A percentile compares a stretch with the other conserved stretches of the same genome.
These are phyloP conservation scores for Lutjanus erythropterus DNA, from an alignment of 2,113 vertebrate genomes.

Conservation along the genomic window DNA sequence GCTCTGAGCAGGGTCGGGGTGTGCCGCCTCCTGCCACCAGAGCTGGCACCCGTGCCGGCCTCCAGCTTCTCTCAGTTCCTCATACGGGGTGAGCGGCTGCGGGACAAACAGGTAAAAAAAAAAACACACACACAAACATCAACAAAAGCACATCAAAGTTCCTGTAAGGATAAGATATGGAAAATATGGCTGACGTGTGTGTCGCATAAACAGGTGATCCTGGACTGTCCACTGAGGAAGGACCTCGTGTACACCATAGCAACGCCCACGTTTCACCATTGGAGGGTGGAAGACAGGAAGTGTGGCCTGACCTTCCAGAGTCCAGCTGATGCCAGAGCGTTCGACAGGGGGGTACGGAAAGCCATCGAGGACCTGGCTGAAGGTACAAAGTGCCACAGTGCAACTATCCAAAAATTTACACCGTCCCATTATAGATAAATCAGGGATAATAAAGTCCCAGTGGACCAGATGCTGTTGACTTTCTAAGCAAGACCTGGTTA, in stretches of 20 bases:
- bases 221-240: conserved; percentile 97
- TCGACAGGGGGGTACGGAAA: conserved; percentile 97
- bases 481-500: not conserved
- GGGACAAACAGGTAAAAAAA: conserved; percentile 97
- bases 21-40: conserved; percentile 93
- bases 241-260: conserved; percentile 98
- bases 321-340: conserved; percentile 96
- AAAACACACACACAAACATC: not conserved
- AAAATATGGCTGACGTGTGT: not conserved
- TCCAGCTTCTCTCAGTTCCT: conserved; percentile 91
- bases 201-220: conserved; percentile 89
- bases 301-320: conserved; percentile 98
- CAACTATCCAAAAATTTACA: not conserved
- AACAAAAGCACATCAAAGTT: not conserved
- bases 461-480: not conserved
- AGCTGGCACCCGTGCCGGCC: conserved; percentile 78
- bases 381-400: conserved; percentile 83
- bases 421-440: not conserved
- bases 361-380: conserved; percentile 98
- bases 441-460: too few species aligned
- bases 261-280: conserved; percentile 99
- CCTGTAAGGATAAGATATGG: too few species aligned
- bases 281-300: conserved; percentile 96
- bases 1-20: conserved; percentile 98
- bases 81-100: conserved; percentile 97